These are phyloP conservation scores for Muscicapa comitata DNA, from an alignment of 2,797 vertebrate genomes.

Conservation along the genomic window DNA sequence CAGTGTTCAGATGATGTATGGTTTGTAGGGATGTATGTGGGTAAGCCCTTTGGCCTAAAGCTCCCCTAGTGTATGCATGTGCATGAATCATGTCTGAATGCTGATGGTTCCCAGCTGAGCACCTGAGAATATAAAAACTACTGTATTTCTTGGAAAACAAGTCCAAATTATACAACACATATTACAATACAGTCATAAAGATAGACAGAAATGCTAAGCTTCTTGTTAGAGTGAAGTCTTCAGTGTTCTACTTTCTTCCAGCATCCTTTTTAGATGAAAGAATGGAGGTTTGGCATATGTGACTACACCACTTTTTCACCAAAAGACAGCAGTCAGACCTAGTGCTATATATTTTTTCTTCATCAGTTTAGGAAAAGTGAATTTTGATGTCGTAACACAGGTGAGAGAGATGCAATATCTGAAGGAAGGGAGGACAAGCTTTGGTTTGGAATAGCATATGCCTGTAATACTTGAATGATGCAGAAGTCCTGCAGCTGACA, in stretches of 20 bases:
- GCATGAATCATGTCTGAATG: not conserved
- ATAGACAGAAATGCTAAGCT: not conserved
- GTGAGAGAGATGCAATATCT: not conserved
- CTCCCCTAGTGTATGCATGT: not conserved
- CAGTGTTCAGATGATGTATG: not conserved
- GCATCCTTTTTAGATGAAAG: not conserved
- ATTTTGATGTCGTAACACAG: not conserved
- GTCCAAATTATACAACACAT: rapidly evolving
- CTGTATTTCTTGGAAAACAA: not conserved
- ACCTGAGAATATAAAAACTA: not conserved
- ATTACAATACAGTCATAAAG: not conserved
- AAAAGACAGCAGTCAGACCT: not conserved
- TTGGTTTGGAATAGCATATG: not conserved
- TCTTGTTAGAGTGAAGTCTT: not conserved
- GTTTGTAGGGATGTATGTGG: not conserved
- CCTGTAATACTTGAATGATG: not conserved
- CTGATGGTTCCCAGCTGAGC: not conserved
- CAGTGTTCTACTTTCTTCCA: not conserved
- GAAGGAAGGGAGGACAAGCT: not conserved
- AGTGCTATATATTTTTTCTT: not conserved
- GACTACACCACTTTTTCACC: not conserved
- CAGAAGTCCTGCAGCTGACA: not conserved
- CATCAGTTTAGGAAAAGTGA: not conserved
- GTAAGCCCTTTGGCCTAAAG: not conserved
- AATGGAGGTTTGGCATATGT: not conserved